Base-by-base conservation (phyloP, 2,113 vertebrate species). In the Poecilia latipinna region DNA sequence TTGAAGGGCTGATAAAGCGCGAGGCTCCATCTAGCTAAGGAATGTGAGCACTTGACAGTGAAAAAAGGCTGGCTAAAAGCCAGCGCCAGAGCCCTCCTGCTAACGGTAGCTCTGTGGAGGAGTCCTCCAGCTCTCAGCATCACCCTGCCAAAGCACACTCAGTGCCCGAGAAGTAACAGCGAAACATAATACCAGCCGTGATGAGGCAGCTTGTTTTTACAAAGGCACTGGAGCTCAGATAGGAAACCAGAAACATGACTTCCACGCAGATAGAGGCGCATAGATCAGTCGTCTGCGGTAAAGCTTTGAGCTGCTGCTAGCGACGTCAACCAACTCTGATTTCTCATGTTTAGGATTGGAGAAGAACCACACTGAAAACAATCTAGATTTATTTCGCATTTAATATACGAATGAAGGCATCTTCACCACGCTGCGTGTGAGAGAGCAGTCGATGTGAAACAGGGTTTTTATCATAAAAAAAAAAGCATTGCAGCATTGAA, bases 31-130 rank as follows among this genome's bases (percentile, higher is more conserved):
- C 82, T 72, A 75, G 78, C 81, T 68, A 76, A 91, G 88, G 94
- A 94, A 94, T 93, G 92, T 74, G 87, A 91, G 80, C 78, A 79
- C 89, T 90, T 92, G 86, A 91, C 88, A 82, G 83, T 60, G 62
- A 84, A 76, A 76, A 88, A 84, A 84, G 73, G 29, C 71, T 88
- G 88, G 89, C 85, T 51, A 7, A 29, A 64, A 12, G 88, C 88
- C 90, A 91, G 68, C 2, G 6, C 79, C 71, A 80, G 84, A 77
- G 71, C 82, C 85, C 77, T 85, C 57, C 67, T 78, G 88, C 86
- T 92, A 85, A 80, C 75, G 80, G 89, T 84, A 86, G 82, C 79
- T 82, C 26, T 74, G 74, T 83, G 80, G 87, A 91, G 90, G 87
- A 90, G 86, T 88, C 82, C 68, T 78, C 75, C 77, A 82, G 84